These are phyloP conservation scores for Euschistus heros DNA, from an alignment of 1,140 invertebrate species.

Conservation along the genomic window DNA sequence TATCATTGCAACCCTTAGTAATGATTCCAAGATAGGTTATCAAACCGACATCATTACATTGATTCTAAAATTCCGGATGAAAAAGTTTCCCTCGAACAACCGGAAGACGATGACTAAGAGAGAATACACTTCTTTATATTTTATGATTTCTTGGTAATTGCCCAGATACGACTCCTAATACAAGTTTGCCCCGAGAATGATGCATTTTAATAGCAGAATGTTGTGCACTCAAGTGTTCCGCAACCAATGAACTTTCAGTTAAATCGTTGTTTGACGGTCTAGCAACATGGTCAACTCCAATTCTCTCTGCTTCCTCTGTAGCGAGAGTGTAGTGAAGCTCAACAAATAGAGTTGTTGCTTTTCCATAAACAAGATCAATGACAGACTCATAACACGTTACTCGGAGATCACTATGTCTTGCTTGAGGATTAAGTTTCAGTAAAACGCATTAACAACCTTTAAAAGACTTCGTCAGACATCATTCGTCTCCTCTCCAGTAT, in stretches of 20 bases:
- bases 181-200: constrained; percentile 79
- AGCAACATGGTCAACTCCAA: constrained; percentile 95
- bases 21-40: constrained; percentile 94
- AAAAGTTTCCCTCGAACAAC: constrained; percentile 83
- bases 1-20: constrained; percentile 92
- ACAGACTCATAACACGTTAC: constrained; percentile 90
- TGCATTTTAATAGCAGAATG: constrained; percentile 97
- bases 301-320: constrained; percentile 94
- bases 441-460: too few species aligned
- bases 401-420: constrained; percentile 79
- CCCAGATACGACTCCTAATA: constrained; percentile 75
- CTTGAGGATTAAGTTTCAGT: constrained; percentile 82
- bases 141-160: constrained; percentile 80
- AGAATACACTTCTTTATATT: constrained; percentile 81
- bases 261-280: constrained; percentile 82
- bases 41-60: constrained; percentile 94
- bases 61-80: constrained; percentile 88
- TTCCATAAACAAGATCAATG: constrained; percentile 86
- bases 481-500: too few species aligned
- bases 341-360: constrained; percentile 91
- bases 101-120: constrained; percentile 82
- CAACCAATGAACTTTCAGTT: constrained; percentile 83
- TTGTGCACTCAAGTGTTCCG: constrained; percentile 88
- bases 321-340: constrained; percentile 87
- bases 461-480: too few species aligned